phyloP scores from a whole-genome alignment of 2,888 invertebrate species.

The Spicauda simplicius region DNA sequence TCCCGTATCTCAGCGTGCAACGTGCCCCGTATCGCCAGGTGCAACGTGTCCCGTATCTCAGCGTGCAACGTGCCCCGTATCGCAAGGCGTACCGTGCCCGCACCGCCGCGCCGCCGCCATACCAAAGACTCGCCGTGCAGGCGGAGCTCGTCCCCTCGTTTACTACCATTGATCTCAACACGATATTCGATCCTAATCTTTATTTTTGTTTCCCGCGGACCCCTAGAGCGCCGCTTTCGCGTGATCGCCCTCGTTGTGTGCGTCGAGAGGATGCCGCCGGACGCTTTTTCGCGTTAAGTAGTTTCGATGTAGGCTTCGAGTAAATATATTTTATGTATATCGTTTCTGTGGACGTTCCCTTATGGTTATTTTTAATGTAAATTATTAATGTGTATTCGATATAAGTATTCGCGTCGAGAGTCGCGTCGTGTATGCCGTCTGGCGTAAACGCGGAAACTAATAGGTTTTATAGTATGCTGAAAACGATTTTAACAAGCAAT shows the following conservation, averaged over 20 bases:
- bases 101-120: constrained; percentile 45
- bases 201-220: constrained; percentile 67
- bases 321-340: constrained; percentile 68
- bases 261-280: constrained; percentile 60
- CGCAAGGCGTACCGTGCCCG: not conserved
- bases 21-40: too few relatives aligned
- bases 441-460: constrained; percentile 2
- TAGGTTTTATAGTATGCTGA: constrained; percentile 21
- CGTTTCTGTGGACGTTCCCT: constrained; percentile 71
- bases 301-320: constrained; percentile 72
- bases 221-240: constrained; percentile 66
- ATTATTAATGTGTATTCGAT: constrained; percentile 73
- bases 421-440: constrained; percentile 8
- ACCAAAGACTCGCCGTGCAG: constrained; percentile 64
- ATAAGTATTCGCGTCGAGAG: constrained; percentile 53
- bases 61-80: not conserved
- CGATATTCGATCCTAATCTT: constrained; percentile 81
- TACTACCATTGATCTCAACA: constrained; percentile 82
- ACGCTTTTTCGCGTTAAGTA: constrained; percentile 81
- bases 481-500: constrained; percentile 38
- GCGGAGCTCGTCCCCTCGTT: constrained; percentile 54
- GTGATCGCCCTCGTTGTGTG: constrained; percentile 72
- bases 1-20: too few relatives aligned
- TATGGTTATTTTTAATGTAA: constrained; percentile 75
- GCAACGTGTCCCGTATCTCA: too few relatives aligned